phyloP scores from a whole-genome alignment of 2,113 vertebrate genomes.

The Dicentrarchus labrax region DNA sequence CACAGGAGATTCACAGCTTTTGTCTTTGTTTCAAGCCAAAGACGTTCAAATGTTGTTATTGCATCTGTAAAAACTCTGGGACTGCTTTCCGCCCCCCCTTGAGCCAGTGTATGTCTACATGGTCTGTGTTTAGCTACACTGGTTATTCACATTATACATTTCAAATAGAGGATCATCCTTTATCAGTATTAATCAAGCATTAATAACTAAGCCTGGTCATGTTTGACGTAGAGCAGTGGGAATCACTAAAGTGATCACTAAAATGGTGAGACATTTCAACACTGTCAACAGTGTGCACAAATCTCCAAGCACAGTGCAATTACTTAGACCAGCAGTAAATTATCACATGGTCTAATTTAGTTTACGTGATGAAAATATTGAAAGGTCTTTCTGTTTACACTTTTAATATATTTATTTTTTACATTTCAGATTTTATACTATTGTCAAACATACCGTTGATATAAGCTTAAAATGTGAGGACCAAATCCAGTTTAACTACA shows the following conservation, averaged over 20 bases:
- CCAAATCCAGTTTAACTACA: slow-evolving; percentile 27
- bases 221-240: background rate
- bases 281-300: background rate
- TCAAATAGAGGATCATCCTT: slow-evolving; percentile 18
- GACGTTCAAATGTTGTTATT: slow-evolving; percentile 45
- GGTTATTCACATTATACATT: slow-evolving; percentile 36
- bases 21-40: slow-evolving; percentile 62
- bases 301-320: slow-evolving; percentile 40
- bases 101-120: slow-evolving; percentile 29
- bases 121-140: slow-evolving; percentile 15
- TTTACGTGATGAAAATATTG: slow-evolving; percentile 35
- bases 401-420: slow-evolving; percentile 52
- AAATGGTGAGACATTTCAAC: slow-evolving; percentile 13
- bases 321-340: slow-evolving; percentile 17
- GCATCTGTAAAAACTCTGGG: slow-evolving; percentile 44
- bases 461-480: slow-evolving; percentile 34
- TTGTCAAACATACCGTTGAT: background rate
- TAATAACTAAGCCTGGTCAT: slow-evolving; percentile 11
- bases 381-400: slow-evolving; percentile 68
- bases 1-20: slow-evolving; percentile 29
- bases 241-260: slow-evolving; percentile 13
- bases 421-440: slow-evolving; percentile 25
- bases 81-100: background rate
- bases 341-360: slow-evolving; percentile 41
- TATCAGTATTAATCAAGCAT: slow-evolving; percentile 65